phyloP scores from a whole-genome alignment of 1,140 invertebrate genomes.

The Bicyclus anynana region DNA sequence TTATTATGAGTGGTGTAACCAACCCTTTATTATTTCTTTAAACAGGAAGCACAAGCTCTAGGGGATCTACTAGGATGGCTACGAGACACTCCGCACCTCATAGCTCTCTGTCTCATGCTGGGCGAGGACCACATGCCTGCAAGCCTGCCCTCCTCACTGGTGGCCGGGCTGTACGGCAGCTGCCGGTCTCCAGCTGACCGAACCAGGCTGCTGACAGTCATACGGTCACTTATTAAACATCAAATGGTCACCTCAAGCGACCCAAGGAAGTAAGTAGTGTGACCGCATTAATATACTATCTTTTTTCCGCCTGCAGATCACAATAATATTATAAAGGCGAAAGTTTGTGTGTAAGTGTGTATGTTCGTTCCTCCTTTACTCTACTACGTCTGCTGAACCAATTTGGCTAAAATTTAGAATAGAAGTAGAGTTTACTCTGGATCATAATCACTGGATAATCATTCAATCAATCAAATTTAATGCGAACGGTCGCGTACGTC shows the following conservation, averaged over 20 bases:
- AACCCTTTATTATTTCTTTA: not conserved
- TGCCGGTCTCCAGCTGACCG: constrained; percentile 89
- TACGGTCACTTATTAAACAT: constrained; percentile 89
- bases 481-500: no score
- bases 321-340: no score
- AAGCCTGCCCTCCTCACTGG: constrained; percentile 82
- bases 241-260: constrained; percentile 90
- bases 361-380: no score
- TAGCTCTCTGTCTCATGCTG: constrained; percentile 88
- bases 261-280: constrained; percentile 83
- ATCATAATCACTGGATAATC: no score
- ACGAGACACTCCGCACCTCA: constrained; percentile 86
- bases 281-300: no score
- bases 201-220: constrained; percentile 84
- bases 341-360: no score
- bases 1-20: no score
- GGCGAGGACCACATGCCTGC: constrained; percentile 83
- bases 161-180: constrained; percentile 90
- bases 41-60: constrained; percentile 85
- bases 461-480: no score
- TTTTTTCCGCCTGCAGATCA: no score
- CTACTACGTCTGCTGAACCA: no score
- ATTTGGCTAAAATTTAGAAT: no score
- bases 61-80: constrained; percentile 89
- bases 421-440: no score